Base-by-base conservation (phyloP, 2,113 vertebrate species). In the Brevimyrus niger region DNA sequence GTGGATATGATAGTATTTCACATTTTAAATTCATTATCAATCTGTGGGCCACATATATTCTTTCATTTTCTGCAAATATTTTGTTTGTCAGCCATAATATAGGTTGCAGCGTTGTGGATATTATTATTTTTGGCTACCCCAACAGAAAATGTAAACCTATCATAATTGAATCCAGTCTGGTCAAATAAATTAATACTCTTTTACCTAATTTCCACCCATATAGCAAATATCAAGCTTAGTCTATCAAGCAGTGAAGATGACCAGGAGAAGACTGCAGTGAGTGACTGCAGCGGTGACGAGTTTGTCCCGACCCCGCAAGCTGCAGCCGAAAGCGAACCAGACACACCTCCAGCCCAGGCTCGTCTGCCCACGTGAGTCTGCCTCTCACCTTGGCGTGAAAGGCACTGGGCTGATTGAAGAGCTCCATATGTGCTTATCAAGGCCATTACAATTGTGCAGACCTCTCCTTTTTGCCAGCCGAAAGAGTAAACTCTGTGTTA, bases 211-310 rank as follows among this genome's bases (percentile, higher is more conserved):
- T 23, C 10, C 61, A 4, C 6, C 88, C 65, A 50, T 95, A 95
- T 53, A 31, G 15, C 88, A 8, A 83, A 88, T 0, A 89, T 92
- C 27, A 96, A 95, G 87, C 95, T 94, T 92, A 92, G 10, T 11
- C 0, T 95, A 88, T 94, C 94, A 0, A 95, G 94, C 92, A 95
- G 95, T 17, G 95, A 96, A 38, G 92, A 95, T 5, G 90, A 91
- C 0, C 2, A 95, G 94, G 92, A 17, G 61, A 83, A 9, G 42
- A 91, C 38, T 15, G 89, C 31, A 0, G 31, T 88, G 42, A 93
- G 93, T 0, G 93, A 94, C 0, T 90, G 88, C 19, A 90, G 94
- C 0, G 91, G 93, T 4, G 31, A 23, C 21, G 92, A 91, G 88
- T 95, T 95, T 9, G 4, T 17, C 8, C 92, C 91, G 0, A 0